phyloP scores from a whole-genome alignment of 2,113 vertebrate genomes.

The Rhombomys opimus region DNA sequence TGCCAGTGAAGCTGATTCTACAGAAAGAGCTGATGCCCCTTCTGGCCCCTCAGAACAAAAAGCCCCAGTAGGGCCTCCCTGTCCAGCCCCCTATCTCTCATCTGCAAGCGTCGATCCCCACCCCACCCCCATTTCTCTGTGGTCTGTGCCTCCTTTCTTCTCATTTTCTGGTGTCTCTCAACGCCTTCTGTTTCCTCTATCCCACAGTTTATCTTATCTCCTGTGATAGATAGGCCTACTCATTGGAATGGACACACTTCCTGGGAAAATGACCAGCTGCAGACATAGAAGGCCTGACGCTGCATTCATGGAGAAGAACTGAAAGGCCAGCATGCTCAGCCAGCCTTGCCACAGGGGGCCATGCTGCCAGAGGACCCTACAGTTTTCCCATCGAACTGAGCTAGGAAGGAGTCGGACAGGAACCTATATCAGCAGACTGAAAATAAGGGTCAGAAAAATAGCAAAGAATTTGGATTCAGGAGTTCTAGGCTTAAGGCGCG shows the following conservation, averaged over 20 bases:
- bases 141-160: background rate
- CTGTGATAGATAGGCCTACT: background rate
- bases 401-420: background rate
- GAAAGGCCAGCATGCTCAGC: background rate
- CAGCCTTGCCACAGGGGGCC: background rate
- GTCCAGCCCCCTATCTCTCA: background rate
- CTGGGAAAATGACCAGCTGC: background rate
- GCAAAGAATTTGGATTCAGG: background rate
- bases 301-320: background rate
- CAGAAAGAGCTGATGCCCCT: background rate
- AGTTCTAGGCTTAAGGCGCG: background rate
- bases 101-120: background rate
- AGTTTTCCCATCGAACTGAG: background rate
- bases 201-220: background rate
- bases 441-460: background rate
- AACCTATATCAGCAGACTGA: background rate
- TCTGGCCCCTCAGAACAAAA: background rate
- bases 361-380: background rate
- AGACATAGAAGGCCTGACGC: background rate
- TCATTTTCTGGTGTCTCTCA: slow-evolving; percentile 9
- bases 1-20: background rate
- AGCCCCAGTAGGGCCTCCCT: background rate
- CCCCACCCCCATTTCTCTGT: background rate
- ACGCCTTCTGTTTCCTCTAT: background rate
- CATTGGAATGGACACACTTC: background rate